Evolutionary conservation across 2,113 vertebrate species (phyloP).

Genomic region (Serinus canaria): DNA sequence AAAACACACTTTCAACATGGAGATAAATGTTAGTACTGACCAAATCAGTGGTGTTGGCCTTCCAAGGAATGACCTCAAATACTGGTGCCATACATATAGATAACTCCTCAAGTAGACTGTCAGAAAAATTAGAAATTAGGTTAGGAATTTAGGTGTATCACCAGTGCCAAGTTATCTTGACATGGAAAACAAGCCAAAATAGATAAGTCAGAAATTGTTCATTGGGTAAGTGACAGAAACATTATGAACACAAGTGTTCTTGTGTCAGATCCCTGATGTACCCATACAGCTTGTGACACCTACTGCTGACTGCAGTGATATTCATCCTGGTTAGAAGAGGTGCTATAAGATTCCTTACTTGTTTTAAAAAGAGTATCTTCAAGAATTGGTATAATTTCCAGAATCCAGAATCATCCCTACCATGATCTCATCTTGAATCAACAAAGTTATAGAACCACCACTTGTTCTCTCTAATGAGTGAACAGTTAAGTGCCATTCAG

Average conservation of each 20-base stretch:
- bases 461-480: conserved; percentile 29
- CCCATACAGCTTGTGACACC: conserved; percentile 24
- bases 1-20: background rate
- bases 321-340: conserved; percentile 16
- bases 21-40: background rate
- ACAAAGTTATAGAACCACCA: background rate
- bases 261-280: conserved; percentile 13
- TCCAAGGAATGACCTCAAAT: background rate
- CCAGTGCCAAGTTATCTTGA: background rate
- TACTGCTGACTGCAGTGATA: conserved; percentile 42
- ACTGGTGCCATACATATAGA: background rate
- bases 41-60: background rate
- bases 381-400: background rate
- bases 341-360: background rate
- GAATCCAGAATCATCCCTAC: background rate
- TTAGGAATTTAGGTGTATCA: background rate
- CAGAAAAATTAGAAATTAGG: background rate
- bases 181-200: background rate
- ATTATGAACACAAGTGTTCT: conserved; percentile 3
- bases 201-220: background rate
- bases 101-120: background rate
- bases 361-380: background rate
- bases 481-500: conserved; percentile 22
- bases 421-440: conserved; percentile 18
- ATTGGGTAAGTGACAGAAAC: conserved; percentile 5